Conservation (phyloP, 2,888 invertebrate genomes). For the Conchocele bisecta region DNA sequence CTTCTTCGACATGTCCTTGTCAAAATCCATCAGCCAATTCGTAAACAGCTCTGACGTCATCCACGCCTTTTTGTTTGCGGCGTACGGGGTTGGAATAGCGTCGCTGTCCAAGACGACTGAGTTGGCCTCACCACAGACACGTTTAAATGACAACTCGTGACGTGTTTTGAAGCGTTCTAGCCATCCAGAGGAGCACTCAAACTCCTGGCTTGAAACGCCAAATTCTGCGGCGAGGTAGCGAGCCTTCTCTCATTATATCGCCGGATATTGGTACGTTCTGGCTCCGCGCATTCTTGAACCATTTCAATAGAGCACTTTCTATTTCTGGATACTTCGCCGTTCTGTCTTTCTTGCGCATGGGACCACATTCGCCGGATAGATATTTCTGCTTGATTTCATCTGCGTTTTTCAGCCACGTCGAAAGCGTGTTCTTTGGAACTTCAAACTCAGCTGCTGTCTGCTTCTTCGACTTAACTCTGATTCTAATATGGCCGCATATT, state of each 20-base stretch:
- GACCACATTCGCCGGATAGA: no score
- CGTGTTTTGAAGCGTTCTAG: conserved; percentile 1
- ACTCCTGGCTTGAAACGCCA: neutral
- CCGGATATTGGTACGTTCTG: neutral
- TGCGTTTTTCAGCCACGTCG: no score
- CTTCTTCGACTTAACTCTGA: no score
- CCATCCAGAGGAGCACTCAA: neutral
- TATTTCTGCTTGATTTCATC: no score
- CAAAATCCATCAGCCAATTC: conserved; percentile 54
- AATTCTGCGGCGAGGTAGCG: neutral
- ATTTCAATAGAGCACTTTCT: conserved; percentile 29
- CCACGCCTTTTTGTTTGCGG: conserved; percentile 56
- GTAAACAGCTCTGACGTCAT: conserved; percentile 57
- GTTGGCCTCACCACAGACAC: neutral
- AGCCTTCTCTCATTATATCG: neutral
- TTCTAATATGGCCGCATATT: no score
- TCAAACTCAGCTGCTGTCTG: no score
- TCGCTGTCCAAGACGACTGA: neutral
- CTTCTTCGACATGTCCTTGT: conserved; percentile 28
- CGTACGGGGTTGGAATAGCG: no score
- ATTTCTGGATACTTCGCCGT: no score
- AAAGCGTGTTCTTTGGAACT: no score
- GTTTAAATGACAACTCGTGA: neutral
- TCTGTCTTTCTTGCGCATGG: no score
- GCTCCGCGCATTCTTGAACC: neutral